These are phyloP conservation scores for Amblyopsis hoosieri DNA, from an alignment of 2,797 vertebrate genomes.

Conservation along the genomic window DNA sequence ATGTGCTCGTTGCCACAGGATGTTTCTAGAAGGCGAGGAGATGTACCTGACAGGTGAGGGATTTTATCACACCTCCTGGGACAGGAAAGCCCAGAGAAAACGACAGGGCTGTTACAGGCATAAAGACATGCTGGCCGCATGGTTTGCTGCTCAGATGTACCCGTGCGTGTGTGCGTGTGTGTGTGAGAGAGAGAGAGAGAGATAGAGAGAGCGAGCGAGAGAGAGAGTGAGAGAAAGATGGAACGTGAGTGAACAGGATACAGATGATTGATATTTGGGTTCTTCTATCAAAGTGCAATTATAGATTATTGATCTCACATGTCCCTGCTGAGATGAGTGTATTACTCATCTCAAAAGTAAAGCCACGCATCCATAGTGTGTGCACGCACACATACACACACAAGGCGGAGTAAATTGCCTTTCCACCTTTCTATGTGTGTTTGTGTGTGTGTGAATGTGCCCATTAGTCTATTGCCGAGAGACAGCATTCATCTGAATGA, in stretches of 20 bases:
- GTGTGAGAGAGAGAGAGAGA: constrained; percentile 4
- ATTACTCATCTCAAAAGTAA: constrained; percentile 4
- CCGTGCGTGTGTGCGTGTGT: constrained; percentile 2
- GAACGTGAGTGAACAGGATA: constrained; percentile 4
- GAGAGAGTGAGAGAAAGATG: not conserved
- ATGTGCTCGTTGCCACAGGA: constrained; percentile 94
- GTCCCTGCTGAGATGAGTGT: not conserved
- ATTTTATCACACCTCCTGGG: not conserved
- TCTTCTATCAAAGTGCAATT: constrained; percentile 39
- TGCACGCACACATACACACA: constrained; percentile 4
- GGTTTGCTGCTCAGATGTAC: not conserved
- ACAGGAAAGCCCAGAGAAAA: not conserved
- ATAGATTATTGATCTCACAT: constrained; percentile 55
- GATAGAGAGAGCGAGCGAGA: constrained; percentile 5
- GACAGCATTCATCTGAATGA: constrained; percentile 30
- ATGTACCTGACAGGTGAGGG: constrained; percentile 94
- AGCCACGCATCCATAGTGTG: constrained; percentile 15
- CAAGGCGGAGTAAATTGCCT: constrained; percentile 53
- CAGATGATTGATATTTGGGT: constrained; percentile 37
- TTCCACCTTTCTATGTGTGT: constrained; percentile 21
- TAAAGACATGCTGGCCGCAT: not conserved
- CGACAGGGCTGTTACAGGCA: not conserved
- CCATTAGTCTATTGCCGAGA: constrained; percentile 23
- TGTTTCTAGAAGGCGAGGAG: constrained; percentile 94
- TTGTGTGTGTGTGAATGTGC: constrained; percentile 4